Percentiles rank a stretch among this genome's conserved stretches.
Conservation (phyloP, 2,888 invertebrate species). For the Aleiodes leptofemur region DNA sequence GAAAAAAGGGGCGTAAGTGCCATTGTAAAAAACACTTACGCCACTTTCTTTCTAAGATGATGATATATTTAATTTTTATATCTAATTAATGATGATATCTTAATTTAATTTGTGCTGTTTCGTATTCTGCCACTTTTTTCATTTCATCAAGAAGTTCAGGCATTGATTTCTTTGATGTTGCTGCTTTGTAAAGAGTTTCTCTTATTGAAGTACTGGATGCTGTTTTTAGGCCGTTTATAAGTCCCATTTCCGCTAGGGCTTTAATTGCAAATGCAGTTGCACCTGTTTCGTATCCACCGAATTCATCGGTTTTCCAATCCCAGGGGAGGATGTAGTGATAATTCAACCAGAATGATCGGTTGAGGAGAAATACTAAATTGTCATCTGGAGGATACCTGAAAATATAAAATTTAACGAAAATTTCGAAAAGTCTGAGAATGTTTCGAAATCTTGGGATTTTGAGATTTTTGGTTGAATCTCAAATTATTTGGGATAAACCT, state of each 20-base stretch:
- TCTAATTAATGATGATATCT: conserved; percentile 58
- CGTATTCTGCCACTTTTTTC: conserved; percentile 58
- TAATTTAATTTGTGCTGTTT: conserved; percentile 58
- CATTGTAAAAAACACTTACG: too few species aligned
- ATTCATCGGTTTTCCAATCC: conserved; percentile 90
- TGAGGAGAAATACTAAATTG: conserved; percentile 85
- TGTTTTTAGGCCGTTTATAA: conserved; percentile 81
- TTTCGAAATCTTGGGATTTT: too few species aligned
- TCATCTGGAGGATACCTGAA: conserved; percentile 83
- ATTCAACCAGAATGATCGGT: conserved; percentile 87
- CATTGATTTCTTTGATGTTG: conserved; percentile 64
- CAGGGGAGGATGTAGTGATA: conserved; percentile 88
- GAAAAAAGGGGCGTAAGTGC: too few species aligned
- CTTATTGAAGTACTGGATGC: conserved; percentile 81
- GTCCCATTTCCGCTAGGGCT: conserved; percentile 82
- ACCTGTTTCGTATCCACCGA: conserved; percentile 83
- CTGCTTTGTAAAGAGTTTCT: conserved; percentile 79
- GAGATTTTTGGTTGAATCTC: too few species aligned
- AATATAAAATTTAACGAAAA: not conserved
- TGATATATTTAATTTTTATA: not conserved
- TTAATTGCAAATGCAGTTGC: conserved; percentile 83
- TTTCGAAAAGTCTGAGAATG: not conserved
- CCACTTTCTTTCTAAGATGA: too few species aligned
- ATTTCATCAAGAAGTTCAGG: conserved; percentile 64
- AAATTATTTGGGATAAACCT: too few species aligned